Evolutionary conservation across 1,140 invertebrate species (phyloP).

Genomic region (Amyelois transitella): DNA sequence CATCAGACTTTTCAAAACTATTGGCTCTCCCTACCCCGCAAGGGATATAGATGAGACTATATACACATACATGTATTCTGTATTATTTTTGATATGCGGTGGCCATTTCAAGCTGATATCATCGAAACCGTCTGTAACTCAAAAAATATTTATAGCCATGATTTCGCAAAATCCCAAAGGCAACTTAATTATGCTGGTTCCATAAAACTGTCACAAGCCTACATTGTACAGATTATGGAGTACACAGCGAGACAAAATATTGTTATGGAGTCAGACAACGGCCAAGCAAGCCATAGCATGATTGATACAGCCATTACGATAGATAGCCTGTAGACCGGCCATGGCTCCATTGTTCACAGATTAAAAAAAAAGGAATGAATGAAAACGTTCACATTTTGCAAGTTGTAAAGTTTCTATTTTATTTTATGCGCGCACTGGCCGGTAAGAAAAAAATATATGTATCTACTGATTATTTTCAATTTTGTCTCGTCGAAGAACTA

Average conservation of each 20-base stretch:
- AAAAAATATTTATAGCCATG: background rate
- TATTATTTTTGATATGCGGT: no score
- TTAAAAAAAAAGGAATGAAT: no score
- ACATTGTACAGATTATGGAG: background rate
- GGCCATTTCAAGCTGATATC: no score
- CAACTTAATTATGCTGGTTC: background rate
- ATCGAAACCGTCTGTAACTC: no score
- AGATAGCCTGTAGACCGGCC: conserved; percentile 21
- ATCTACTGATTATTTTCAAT: no score
- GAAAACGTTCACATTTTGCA: background rate
- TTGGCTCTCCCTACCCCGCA: no score
- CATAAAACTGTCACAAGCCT: background rate
- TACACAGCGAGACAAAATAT: conserved; percentile 16
- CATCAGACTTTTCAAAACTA: no score
- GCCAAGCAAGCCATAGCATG: conserved; percentile 22
- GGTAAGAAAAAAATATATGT: background rate
- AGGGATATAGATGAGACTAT: no score
- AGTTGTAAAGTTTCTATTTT: background rate
- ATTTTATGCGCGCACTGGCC: background rate
- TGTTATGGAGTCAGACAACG: conserved; percentile 19
- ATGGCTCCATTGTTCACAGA: conserved; percentile 15
- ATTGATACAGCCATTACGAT: conserved; percentile 27
- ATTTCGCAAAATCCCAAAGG: background rate
- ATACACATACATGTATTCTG: no score
- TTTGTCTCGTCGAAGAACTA: no score